These are phyloP conservation scores for Coranthus polyacanthus DNA, from an alignment of 2,797 vertebrate genomes.

Conservation along the genomic window DNA sequence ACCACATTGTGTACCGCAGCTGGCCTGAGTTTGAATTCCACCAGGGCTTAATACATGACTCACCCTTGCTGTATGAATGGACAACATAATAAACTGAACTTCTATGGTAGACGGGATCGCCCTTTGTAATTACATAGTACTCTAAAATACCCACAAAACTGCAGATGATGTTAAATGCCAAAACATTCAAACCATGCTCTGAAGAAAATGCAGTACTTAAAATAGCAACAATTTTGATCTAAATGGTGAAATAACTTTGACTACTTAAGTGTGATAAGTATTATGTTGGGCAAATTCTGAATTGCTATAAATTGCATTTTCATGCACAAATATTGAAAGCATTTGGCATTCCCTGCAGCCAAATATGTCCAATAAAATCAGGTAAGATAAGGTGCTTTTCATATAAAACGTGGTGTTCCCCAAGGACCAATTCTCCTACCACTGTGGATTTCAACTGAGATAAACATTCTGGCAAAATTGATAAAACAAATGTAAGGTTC, in stretches of 20 bases:
- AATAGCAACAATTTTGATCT: neutral
- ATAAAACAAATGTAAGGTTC: too few relatives aligned
- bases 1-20: slow-evolving; percentile 43
- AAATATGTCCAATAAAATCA: neutral
- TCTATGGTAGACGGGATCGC: slow-evolving; percentile 6
- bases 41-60: slow-evolving; percentile 45
- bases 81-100: slow-evolving; percentile 19
- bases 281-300: neutral
- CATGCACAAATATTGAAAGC: neutral
- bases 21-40: slow-evolving; percentile 39
- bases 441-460: neutral
- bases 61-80: slow-evolving; percentile 37
- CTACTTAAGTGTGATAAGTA: neutral
- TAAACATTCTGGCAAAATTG: neutral
- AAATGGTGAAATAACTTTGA: neutral
- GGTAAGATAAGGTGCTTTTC: neutral
- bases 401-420: slow-evolving; percentile 10
- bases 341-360: neutral
- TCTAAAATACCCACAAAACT: neutral
- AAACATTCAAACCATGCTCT: neutral
- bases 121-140: slow-evolving; percentile 14
- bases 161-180: neutral
- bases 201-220: neutral
- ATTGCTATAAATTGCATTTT: neutral
- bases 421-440: neutral